phyloP scores from a whole-genome alignment of 2,797 vertebrate genomes.

The Coregonus ussuriensis region DNA sequence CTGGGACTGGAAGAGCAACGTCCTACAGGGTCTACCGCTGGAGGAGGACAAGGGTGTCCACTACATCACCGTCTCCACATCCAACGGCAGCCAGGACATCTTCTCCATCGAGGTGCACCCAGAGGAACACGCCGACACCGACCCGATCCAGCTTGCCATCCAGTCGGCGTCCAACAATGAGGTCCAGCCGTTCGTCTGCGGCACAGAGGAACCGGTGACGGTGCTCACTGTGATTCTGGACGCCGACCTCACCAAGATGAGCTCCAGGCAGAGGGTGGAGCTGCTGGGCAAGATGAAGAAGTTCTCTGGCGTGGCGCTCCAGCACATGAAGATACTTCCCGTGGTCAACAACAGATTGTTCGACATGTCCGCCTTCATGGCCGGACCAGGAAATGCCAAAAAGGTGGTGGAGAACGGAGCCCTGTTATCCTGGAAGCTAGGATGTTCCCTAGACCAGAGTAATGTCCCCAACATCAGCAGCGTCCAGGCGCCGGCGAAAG shows the following conservation, averaged over 20 bases:
- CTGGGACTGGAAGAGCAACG: conserved; percentile 80
- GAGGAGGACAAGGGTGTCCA: conserved; percentile 93
- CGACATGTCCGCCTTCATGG: conserved; percentile 99
- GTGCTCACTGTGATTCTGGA: conserved; percentile 95
- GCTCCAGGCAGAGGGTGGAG: conserved; percentile 84
- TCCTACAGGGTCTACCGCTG: conserved; percentile 89
- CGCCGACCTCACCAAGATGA: conserved; percentile 97
- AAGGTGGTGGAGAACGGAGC: conserved; percentile 98
- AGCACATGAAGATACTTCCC: conserved; percentile 91
- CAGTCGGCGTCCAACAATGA: conserved; percentile 65
- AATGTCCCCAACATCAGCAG: conserved; percentile 89
- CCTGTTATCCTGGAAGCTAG: conserved; percentile 94
- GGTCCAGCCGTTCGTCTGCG: conserved; percentile 75
- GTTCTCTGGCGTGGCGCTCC: conserved; percentile 88
- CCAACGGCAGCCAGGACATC: conserved; percentile 79
- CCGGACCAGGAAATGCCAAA: conserved; percentile 96
- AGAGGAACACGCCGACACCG: conserved; percentile 85
- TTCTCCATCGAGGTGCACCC: conserved; percentile 93
- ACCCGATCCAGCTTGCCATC: conserved; percentile 71
- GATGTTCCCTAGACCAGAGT: conserved; percentile 91
- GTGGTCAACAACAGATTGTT: conserved; percentile 98
- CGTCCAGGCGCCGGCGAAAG: conserved; percentile 91
- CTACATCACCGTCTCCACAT: conserved; percentile 85
- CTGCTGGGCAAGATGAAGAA: conserved; percentile 88
- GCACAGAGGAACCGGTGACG: conserved; percentile 87